phyloP scores from a whole-genome alignment of 2,888 invertebrate genomes.

The Eristalinus aeneus region DNA sequence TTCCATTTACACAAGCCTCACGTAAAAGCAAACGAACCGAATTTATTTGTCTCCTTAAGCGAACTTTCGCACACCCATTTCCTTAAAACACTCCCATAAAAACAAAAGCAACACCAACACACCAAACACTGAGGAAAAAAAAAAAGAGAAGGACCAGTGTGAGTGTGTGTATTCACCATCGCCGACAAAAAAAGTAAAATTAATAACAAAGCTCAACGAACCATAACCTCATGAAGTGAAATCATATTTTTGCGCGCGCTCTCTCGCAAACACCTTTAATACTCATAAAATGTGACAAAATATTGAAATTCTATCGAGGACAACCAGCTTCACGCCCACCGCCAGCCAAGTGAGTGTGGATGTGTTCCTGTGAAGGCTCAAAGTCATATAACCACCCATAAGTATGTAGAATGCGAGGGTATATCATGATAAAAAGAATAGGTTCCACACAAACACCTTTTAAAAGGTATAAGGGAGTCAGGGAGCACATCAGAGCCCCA shows the following conservation, averaged over 20 bases:
- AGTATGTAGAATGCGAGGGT: not conserved
- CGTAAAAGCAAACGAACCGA: conserved; percentile 1
- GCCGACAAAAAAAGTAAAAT: conserved; percentile 35
- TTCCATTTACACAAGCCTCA: not conserved
- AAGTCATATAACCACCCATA: conserved; percentile 30
- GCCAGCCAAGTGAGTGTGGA: not conserved
- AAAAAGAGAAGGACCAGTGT: not conserved
- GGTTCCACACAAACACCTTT: conserved; percentile 49
- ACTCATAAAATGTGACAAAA: conserved; percentile 63
- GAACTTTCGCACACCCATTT: not conserved
- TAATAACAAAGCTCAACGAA: conserved; percentile 60
- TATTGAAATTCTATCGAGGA: conserved; percentile 61
- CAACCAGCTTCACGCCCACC: conserved; percentile 2
- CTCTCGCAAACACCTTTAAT: conserved; percentile 58
- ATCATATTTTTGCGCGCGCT: conserved; percentile 48
- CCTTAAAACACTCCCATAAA: not conserved
- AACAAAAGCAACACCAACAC: not conserved
- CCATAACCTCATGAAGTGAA: conserved; percentile 63
- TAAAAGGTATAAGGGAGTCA: conserved; percentile 25
- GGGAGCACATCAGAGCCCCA: conserved; percentile 57
- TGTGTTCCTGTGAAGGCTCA: conserved; percentile 29
- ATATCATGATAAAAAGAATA: conserved; percentile 25
- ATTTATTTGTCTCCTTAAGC: conserved; percentile 26
- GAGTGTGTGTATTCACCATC: not conserved
- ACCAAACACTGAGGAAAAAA: not conserved